Evolutionary conservation across 2,888 invertebrate genomes (phyloP), one percentile per base, ranked within the genome.

Genomic region (Agrenia bidenticulata): DNA sequence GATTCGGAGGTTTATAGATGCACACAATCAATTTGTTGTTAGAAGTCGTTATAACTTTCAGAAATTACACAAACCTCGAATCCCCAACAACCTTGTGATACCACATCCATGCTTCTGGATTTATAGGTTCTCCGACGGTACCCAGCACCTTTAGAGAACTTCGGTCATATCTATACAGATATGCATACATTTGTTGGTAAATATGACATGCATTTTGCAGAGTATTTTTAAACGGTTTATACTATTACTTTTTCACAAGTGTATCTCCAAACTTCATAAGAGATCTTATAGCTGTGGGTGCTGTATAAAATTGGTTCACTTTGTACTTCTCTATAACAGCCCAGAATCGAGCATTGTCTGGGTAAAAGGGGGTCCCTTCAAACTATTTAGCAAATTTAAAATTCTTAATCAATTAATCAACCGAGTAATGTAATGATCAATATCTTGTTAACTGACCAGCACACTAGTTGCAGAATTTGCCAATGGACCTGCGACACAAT

Each of bases 71-170:
- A 57, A 76, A 94, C 71, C 86, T 87, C 54, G 86, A 86, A 68
- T 87, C 85, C 2, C 96, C 96, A 26, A 96, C 86, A 32, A 88
- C 78, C 74, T 88, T 85, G 80, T 94, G 89, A 81, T 95, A 97
- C 97, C 97, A 98, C 56, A 90, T 80, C 97, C 97, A 98, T 0
- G 97, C 97, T 80, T 97, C 97, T 0, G 96, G 90, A 81, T 99
- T 99, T 73, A 99, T 99, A 0, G 99, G 99, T 80, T 99, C 99
- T 0, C 99, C 99, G 1, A 99, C 99, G 68, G 95, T 96, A 61
- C 97, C 99, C 76, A 99, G 83, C 21, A 99, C 88, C 79, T 89
- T 86, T 64, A 89, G 81, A 0, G 86, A 82, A 37, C 83, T 82
- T 66, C 88, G 78, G 77, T 87, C 83, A 77, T 88, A 86, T 75